Conservation (phyloP, 1,140 invertebrate species). For the Argopecten irradians region DNA sequence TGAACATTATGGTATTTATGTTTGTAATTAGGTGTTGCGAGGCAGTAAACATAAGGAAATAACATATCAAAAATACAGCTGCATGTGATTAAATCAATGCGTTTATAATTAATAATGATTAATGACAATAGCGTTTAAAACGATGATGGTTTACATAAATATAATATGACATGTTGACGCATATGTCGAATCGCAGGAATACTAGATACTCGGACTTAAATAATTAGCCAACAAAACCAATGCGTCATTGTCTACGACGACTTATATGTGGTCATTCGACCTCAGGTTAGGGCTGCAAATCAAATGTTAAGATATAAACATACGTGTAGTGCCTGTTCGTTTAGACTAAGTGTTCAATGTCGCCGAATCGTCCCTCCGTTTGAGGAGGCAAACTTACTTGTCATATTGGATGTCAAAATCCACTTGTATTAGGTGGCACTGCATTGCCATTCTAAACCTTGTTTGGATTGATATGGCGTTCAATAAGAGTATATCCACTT, state of each 20-base stretch:
- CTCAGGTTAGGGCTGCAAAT: background rate
- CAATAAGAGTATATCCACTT: background rate
- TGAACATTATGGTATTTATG: too few species aligned
- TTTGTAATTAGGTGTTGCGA: too few species aligned
- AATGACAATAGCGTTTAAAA: too few species aligned
- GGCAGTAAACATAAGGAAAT: too few species aligned
- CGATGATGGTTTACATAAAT: too few species aligned
- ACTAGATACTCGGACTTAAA: too few species aligned
- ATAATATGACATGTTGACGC: too few species aligned
- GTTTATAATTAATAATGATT: too few species aligned
- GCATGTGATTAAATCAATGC: too few species aligned
- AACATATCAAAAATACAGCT: too few species aligned
- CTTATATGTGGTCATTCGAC: background rate
- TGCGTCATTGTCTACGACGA: background rate
- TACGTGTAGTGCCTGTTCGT: background rate
- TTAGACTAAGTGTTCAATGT: background rate
- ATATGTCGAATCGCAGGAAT: too few species aligned
- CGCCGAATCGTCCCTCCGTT: background rate
- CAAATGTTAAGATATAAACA: background rate
- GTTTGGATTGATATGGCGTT: background rate
- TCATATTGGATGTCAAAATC: background rate
- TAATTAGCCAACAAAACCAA: background rate
- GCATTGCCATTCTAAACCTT: background rate
- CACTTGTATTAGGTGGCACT: background rate
- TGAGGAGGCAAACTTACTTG: background rate